Conservation (phyloP, 2,888 invertebrate genomes). For the Microctonus hyperodae region DNA sequence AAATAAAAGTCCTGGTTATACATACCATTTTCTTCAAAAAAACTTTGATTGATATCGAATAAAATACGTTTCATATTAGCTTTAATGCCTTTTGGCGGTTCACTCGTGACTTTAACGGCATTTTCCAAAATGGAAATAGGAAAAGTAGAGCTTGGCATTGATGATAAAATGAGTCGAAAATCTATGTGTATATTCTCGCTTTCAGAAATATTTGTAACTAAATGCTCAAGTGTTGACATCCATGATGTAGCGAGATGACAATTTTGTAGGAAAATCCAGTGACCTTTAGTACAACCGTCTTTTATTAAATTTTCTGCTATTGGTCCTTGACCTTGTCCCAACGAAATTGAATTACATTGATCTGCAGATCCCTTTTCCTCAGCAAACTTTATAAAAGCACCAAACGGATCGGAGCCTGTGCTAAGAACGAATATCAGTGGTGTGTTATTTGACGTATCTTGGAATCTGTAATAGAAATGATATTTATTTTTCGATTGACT, state of each 20-base stretch:
- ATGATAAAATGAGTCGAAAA: conserved; percentile 86
- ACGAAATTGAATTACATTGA: conserved; percentile 80
- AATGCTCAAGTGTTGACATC: conserved; percentile 85
- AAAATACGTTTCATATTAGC: conserved; percentile 88
- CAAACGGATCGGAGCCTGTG: conserved; percentile 88
- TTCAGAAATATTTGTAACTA: conserved; percentile 76
- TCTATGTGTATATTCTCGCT: conserved; percentile 71
- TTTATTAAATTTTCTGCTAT: conserved; percentile 84
- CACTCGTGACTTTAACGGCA: conserved; percentile 93
- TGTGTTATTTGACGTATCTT: conserved; percentile 74
- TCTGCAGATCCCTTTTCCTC: conserved; percentile 75
- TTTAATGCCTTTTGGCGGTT: conserved; percentile 90
- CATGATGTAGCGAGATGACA: conserved; percentile 94
- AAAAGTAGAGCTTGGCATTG: conserved; percentile 86
- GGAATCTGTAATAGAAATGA: conserved; percentile 66
- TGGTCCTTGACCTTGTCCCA: conserved; percentile 91
- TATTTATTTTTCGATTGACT: not conserved
- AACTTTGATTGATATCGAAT: conserved; percentile 77
- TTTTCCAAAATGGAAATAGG: conserved; percentile 92
- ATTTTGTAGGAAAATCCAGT: conserved; percentile 91
- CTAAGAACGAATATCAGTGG: conserved; percentile 88
- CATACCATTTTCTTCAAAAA: conserved; percentile 82
- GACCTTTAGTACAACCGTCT: conserved; percentile 74
- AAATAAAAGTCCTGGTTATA: conserved; percentile 22
- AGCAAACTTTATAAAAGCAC: conserved; percentile 82